A percentile compares a stretch with the other conserved stretches of the same genome.
phyloP scores from a whole-genome alignment of 2,113 vertebrate species.

The Ginglymostoma cirratum region DNA sequence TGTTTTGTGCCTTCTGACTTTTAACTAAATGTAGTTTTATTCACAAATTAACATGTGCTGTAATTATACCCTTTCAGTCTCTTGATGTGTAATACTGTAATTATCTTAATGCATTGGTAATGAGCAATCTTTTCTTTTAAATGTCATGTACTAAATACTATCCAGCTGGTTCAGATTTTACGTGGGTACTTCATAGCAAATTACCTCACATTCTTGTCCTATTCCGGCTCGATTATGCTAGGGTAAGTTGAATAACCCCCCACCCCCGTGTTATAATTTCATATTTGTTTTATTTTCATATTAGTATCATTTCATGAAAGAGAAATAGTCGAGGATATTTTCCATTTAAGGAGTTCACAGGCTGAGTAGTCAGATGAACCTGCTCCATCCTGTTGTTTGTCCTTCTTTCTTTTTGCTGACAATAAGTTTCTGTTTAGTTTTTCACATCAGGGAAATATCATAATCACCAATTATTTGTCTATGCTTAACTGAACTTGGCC shows the following conservation, averaged over 20 bases:
- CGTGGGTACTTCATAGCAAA: slow-evolving; percentile 7
- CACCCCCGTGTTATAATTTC: background rate
- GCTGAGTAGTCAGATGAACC: background rate
- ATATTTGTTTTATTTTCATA: background rate
- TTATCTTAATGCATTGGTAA: slow-evolving; percentile 37
- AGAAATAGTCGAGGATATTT: background rate
- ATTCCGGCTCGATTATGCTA: background rate
- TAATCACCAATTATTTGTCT: background rate
- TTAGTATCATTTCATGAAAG: background rate
- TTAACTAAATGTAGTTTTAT: slow-evolving; percentile 35
- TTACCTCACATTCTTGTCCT: background rate
- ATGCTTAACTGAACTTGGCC: background rate
- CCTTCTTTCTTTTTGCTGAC: background rate
- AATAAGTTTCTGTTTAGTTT: background rate
- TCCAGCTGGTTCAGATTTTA: slow-evolving; percentile 13
- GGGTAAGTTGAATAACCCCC: background rate
- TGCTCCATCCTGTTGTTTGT: background rate
- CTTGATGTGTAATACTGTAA: slow-evolving; percentile 33
- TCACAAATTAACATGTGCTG: slow-evolving; percentile 24
- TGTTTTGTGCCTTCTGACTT: slow-evolving; percentile 9
- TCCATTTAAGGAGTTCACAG: background rate
- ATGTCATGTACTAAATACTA: slow-evolving; percentile 21
- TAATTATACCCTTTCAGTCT: slow-evolving; percentile 35
- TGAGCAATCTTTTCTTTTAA: slow-evolving; percentile 37
- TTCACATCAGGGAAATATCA: background rate